Percentiles rank a stretch among this genome's conserved stretches.
Conservation (phyloP, 2,888 invertebrate genomes). For the Branchinecta sandiegonensis region DNA sequence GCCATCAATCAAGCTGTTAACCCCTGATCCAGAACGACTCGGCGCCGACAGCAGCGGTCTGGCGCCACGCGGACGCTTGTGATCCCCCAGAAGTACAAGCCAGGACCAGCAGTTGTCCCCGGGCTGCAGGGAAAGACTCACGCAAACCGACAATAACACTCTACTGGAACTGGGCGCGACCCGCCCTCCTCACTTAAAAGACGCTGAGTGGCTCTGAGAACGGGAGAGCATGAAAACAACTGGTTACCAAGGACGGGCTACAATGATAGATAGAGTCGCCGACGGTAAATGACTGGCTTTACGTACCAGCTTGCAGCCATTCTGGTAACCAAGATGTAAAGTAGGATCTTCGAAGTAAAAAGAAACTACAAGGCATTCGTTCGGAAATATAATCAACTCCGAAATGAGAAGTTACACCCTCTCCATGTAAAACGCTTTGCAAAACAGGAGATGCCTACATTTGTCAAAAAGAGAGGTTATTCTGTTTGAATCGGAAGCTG, state of each 20-base stretch:
- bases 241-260: not conserved
- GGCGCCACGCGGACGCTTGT: too few species aligned
- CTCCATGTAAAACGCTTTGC: slow-evolving; percentile 8
- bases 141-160: slow-evolving; percentile 9
- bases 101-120: too few species aligned
- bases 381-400: not conserved
- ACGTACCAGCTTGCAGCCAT: not conserved
- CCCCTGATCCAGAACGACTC: too few species aligned
- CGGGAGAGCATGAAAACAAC: not conserved
- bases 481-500: too few species aligned
- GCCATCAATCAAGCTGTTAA: too few species aligned
- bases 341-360: not conserved
- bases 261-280: slow-evolving; percentile 8
- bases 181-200: slow-evolving; percentile 14
- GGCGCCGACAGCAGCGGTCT: too few species aligned
- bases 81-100: too few species aligned
- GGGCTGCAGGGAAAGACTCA: slow-evolving; percentile 13
- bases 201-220: slow-evolving; percentile 10
- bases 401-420: not conserved
- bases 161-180: not conserved
- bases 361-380: not conserved
- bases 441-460: not conserved
- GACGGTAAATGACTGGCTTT: slow-evolving; percentile 12
- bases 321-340: not conserved
- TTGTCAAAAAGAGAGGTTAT: too few species aligned